Percentiles rank a stretch among this genome's conserved stretches.
Conservation (phyloP, 2,888 invertebrate species). For the Pasiphila rectangulata region DNA sequence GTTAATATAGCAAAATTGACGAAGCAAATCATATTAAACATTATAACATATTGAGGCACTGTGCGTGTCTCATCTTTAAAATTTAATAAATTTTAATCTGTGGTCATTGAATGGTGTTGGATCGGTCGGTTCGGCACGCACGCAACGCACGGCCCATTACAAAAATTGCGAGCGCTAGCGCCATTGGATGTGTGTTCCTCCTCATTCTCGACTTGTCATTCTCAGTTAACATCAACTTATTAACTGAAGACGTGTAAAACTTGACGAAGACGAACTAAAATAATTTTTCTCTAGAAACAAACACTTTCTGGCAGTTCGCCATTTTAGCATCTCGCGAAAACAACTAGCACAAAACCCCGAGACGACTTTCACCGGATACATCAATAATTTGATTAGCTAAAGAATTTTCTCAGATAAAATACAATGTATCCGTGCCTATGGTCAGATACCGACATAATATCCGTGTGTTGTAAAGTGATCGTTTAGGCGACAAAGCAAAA, state of each 20-base stretch:
- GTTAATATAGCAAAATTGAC: no score
- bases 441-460: conserved; percentile 56
- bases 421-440: conserved; percentile 68
- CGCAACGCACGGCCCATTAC: conserved; percentile 6
- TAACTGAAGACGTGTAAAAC: conserved; percentile 56
- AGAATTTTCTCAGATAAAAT: conserved; percentile 55
- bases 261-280: conserved; percentile 48
- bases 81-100: conserved; percentile 11
- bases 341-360: conserved; percentile 39
- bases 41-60: no score
- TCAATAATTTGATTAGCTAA: conserved; percentile 70
- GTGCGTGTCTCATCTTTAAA: conserved; percentile 3
- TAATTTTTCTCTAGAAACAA: conserved; percentile 43
- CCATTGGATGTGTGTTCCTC: conserved; percentile 36
- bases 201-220: conserved; percentile 51
- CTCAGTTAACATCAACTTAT: conserved; percentile 40
- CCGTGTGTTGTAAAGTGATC: conserved; percentile 68
- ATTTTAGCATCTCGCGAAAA: conserved; percentile 43
- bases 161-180: conserved; percentile 11
- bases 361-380: conserved; percentile 72
- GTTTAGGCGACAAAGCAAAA: conserved; percentile 76
- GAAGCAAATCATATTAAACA: no score
- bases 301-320: conserved; percentile 39
- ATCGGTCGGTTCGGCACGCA: conserved; percentile 8
- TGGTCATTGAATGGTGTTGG: conserved; percentile 15